Evolutionary conservation across 1,140 invertebrate species (phyloP).

Genomic region (Pygmarrhopalites habei): DNA sequence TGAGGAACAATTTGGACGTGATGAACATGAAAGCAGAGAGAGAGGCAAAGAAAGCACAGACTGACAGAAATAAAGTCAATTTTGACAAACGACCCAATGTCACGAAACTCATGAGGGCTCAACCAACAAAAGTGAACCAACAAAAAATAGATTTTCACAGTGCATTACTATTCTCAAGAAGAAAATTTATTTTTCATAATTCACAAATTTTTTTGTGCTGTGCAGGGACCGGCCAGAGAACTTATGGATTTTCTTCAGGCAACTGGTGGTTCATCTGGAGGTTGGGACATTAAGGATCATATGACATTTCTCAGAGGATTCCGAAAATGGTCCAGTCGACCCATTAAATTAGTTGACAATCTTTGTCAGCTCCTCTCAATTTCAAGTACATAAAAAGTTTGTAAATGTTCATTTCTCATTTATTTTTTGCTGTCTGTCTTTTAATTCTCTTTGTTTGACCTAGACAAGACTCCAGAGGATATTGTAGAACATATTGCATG

Average conservation of each 20-base stretch:
- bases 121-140: no score
- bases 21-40: slow-evolving; percentile 25
- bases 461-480: slow-evolving; percentile 25
- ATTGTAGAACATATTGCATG: slow-evolving; percentile 26
- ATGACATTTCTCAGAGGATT: slow-evolving; percentile 7
- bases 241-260: slow-evolving; percentile 28
- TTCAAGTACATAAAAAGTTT: slow-evolving; percentile 20
- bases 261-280: slow-evolving; percentile 25
- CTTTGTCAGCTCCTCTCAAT: slow-evolving; percentile 12
- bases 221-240: slow-evolving; percentile 16
- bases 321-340: slow-evolving; percentile 9
- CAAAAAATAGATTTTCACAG: no score
- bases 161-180: no score
- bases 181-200: no score
- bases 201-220: no score
- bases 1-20: slow-evolving; percentile 22
- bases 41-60: slow-evolving; percentile 14
- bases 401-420: neutral
- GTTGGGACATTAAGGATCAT: slow-evolving; percentile 27
- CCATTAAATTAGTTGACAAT: slow-evolving; percentile 18
- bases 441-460: neutral
- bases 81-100: no score
- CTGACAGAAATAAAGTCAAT: neutral
- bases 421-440: slow-evolving; percentile 5
- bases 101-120: no score